Evolutionary conservation across 2,113 vertebrate genomes (phyloP), one percentile per base, ranked within the genome.

Genomic region (Zosterops borbonicus): DNA sequence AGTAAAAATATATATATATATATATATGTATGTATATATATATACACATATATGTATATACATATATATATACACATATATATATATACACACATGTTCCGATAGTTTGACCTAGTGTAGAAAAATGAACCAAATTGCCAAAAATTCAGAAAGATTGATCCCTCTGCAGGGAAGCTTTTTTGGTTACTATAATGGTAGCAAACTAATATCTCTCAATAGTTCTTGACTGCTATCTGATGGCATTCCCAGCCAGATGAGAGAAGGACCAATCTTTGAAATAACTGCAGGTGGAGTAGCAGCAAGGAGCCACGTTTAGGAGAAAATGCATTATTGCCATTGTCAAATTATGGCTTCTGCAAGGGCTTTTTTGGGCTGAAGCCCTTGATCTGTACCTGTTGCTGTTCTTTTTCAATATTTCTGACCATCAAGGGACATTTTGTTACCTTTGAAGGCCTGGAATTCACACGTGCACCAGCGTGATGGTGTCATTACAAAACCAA

Each of bases 401-500:
- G 25, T 19, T 20, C 41, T 44, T 87, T 73, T 41, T 69, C 24
- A 25, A 24, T 49, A 25, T 7, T 63, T 37, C 4, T 49, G 42
- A 27, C 59, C 23, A 55, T 15, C 31, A 71, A 35, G 60, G 24
- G 2, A 4, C 0, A 0, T 55, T 82, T 74, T 91, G 13, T 41
- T 53, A 47, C 47, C 35, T 60, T 52, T 35, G 15, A 82, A 68
- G 69, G 8, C 8, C 47, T n/a, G 65, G 20, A 55, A 67, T 23
- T 49, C 22, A 18, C 4, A 2, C 17, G 0, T 25, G 39, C 13
- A 20, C 18, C 44, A 29, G 18, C 3, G 4, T 35, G 25, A 42
- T 50, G 46, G 8, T 73, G 20, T 71, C 22, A 13, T 83, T 65
- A 58, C 31, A 79, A 83, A 84, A 60, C 5, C 3, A 87, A 39